A percentile compares a stretch with the other conserved stretches of the same genome.
Evolutionary conservation across 2,113 vertebrate species (phyloP).

Genomic region (Chroicocephalus ridibundus): DNA sequence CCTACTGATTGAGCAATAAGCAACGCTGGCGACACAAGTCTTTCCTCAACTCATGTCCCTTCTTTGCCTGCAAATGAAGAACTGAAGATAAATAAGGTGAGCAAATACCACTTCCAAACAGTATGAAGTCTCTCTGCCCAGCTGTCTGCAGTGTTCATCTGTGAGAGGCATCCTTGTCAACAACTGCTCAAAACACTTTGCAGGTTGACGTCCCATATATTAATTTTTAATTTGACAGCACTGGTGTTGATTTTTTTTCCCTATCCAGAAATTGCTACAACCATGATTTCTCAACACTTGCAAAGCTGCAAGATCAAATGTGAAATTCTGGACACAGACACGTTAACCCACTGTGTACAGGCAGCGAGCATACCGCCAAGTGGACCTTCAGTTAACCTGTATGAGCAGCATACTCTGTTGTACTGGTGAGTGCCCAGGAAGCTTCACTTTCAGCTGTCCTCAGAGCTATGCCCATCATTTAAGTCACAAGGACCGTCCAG

Average conservation of each 20-base stretch:
- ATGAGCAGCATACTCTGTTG: too few species aligned
- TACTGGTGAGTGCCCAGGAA: neutral
- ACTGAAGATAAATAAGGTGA: neutral
- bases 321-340: neutral
- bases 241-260: too few species aligned
- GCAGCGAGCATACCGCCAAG: neutral
- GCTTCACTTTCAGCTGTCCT: neutral
- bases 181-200: neutral
- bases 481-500: neutral
- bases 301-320: neutral
- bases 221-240: neutral
- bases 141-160: neutral
- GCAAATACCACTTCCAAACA: neutral
- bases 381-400: neutral
- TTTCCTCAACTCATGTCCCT: neutral
- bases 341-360: neutral
- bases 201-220: neutral
- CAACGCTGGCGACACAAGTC: fast-evolving
- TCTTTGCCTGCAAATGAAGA: neutral
- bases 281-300: neutral
- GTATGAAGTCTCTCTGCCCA: neutral
- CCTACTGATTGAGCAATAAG: neutral
- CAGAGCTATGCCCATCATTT: neutral
- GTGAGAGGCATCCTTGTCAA: neutral
- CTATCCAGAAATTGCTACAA: neutral